Percentiles rank a stretch among this genome's conserved stretches.
Conservation (phyloP, 2,113 vertebrate genomes). For the Proterorhinus semilunaris region DNA sequence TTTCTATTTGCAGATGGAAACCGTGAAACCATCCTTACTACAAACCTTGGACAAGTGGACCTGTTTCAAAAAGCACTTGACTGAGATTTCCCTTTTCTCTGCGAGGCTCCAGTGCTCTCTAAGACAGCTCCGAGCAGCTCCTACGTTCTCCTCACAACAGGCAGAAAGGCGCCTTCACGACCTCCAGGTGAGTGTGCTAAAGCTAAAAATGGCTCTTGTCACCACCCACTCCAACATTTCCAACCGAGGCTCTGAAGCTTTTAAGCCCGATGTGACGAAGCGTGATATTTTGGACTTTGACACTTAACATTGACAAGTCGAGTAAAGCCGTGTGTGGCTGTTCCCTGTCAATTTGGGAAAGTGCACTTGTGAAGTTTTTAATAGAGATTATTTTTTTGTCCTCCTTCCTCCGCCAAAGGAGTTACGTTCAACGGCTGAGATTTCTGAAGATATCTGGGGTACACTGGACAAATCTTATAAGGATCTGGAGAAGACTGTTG, state of each 20-base stretch:
- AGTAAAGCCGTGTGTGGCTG: slow-evolving; percentile 4
- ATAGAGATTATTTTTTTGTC: slow-evolving; percentile 6
- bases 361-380: slow-evolving; percentile 8
- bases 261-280: not conserved
- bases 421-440: slow-evolving; percentile 76
- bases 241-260: not conserved
- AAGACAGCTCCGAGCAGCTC: slow-evolving; percentile 67
- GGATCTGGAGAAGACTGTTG: slow-evolving; percentile 73
- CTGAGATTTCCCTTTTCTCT: slow-evolving; percentile 67
- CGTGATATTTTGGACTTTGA: not conserved
- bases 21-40: slow-evolving; percentile 62
- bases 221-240: not conserved
- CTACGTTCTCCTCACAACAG: slow-evolving; percentile 73
- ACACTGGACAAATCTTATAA: slow-evolving; percentile 64
- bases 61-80: slow-evolving; percentile 68
- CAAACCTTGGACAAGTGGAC: slow-evolving; percentile 72
- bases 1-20: slow-evolving; percentile 61
- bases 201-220: not conserved
- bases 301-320: slow-evolving; percentile 18
- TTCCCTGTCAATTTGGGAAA: slow-evolving; percentile 1
- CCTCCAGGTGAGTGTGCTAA: slow-evolving; percentile 80
- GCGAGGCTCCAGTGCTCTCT: slow-evolving; percentile 70
- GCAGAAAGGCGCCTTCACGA: slow-evolving; percentile 68
- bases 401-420: slow-evolving; percentile 61
- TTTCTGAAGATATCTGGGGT: slow-evolving; percentile 72